Percentiles rank a stretch among this genome's conserved stretches.
phyloP scores from a whole-genome alignment of 2,888 invertebrate species.

The Diplolepis rosae region DNA sequence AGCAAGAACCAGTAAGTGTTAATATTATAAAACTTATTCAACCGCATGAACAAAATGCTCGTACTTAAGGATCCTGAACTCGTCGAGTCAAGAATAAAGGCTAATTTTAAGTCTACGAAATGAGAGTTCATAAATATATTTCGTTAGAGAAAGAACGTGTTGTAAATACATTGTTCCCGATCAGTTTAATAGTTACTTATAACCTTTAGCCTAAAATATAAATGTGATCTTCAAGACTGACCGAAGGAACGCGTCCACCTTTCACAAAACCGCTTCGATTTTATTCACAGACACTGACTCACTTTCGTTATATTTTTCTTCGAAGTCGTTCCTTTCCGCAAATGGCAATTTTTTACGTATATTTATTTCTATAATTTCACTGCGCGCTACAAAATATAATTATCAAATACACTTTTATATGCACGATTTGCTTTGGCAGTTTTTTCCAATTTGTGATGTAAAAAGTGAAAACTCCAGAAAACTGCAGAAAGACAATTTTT shows the following conservation, averaged over 20 bases:
- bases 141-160: conserved; percentile 14
- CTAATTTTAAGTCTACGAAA: background rate
- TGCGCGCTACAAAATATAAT: background rate
- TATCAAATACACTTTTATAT: background rate
- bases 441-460: background rate
- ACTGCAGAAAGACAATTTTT: background rate
- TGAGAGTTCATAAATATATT: conserved; percentile 26
- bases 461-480: background rate
- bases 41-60: background rate
- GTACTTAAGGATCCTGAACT: background rate
- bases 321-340: background rate
- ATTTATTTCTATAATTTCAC: background rate
- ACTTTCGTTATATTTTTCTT: background rate
- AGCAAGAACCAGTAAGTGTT: background rate
- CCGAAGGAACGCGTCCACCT: background rate
- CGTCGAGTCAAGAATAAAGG: background rate
- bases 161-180: conserved; percentile 28
- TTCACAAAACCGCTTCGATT: background rate
- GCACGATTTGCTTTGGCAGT: background rate
- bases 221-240: conserved; percentile 19
- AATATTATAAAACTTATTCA: background rate
- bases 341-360: background rate
- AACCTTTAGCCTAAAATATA: conserved; percentile 11
- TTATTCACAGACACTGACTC: background rate
- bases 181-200: conserved; percentile 10